phyloP scores from a whole-genome alignment of 2,113 vertebrate species.

The Vimba vimba region DNA sequence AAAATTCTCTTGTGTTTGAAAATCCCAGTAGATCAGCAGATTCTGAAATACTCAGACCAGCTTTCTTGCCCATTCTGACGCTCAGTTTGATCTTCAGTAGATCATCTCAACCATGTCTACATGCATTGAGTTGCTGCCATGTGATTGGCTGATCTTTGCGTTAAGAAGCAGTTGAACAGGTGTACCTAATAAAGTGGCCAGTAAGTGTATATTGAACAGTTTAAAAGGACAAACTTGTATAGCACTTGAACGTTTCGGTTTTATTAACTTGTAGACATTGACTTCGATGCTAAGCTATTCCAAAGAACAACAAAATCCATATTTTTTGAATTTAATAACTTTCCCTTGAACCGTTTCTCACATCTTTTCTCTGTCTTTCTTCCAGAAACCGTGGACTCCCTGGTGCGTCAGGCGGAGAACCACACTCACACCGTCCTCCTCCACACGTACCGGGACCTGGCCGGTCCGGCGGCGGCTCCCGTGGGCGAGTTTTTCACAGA shows the following conservation, averaged over 20 bases:
- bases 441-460: constrained; percentile 75
- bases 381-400: constrained; percentile 83
- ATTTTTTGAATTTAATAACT: neutral
- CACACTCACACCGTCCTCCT: constrained; percentile 79
- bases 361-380: constrained; percentile 1
- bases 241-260: neutral
- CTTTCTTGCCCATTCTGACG: too few relatives aligned
- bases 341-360: neutral
- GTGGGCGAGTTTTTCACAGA: constrained; percentile 86
- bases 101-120: too few relatives aligned
- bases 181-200: too few relatives aligned
- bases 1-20: too few relatives aligned
- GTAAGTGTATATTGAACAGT: neutral
- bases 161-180: too few relatives aligned
- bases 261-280: neutral
- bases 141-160: too few relatives aligned
- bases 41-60: too few relatives aligned
- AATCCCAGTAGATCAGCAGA: too few relatives aligned
- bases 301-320: neutral
- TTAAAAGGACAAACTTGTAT: neutral
- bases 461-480: constrained; percentile 64
- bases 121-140: too few relatives aligned
- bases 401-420: constrained; percentile 84
- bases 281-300: neutral
- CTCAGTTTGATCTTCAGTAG: too few relatives aligned